Conservation (phyloP, 2,888 invertebrate genomes). For the Drosophila testacea region DNA sequence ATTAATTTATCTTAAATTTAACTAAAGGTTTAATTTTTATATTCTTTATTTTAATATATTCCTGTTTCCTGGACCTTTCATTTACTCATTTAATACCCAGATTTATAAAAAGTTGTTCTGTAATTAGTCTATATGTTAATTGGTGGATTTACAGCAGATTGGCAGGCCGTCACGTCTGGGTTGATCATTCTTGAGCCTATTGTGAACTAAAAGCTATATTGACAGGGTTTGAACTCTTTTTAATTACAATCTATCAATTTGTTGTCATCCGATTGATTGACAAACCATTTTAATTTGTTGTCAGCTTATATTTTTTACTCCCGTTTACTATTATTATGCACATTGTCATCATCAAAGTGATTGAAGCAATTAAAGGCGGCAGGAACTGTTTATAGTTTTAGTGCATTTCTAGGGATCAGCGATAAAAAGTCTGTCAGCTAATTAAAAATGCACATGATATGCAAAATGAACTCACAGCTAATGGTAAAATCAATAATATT, state of each 20-base stretch:
- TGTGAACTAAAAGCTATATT: conserved; percentile 7
- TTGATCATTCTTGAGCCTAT: conserved; percentile 4
- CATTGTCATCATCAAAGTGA: conserved; percentile 35
- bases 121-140: background rate
- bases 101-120: background rate
- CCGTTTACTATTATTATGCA: conserved; percentile 2
- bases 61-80: too few relatives aligned
- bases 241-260: conserved; percentile 57
- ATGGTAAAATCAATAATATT: conserved; percentile 71
- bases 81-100: too few relatives aligned
- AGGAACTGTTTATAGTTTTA: conserved; percentile 12
- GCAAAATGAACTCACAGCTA: conserved; percentile 61
- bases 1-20: too few relatives aligned
- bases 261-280: conserved; percentile 70
- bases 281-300: conserved; percentile 60
- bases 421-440: conserved; percentile 68
- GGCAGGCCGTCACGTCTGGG: background rate
- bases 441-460: conserved; percentile 69
- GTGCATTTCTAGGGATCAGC: conserved; percentile 16
- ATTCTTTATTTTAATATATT: too few relatives aligned
- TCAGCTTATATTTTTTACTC: background rate
- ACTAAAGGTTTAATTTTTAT: too few relatives aligned
- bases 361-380: conserved; percentile 47
- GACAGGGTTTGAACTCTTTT: conserved; percentile 21
- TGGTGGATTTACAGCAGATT: background rate